A percentile compares a stretch with the other conserved stretches of the same genome.
Conservation (phyloP, 2,113 vertebrate genomes). For the Cyanocitta stelleri region DNA sequence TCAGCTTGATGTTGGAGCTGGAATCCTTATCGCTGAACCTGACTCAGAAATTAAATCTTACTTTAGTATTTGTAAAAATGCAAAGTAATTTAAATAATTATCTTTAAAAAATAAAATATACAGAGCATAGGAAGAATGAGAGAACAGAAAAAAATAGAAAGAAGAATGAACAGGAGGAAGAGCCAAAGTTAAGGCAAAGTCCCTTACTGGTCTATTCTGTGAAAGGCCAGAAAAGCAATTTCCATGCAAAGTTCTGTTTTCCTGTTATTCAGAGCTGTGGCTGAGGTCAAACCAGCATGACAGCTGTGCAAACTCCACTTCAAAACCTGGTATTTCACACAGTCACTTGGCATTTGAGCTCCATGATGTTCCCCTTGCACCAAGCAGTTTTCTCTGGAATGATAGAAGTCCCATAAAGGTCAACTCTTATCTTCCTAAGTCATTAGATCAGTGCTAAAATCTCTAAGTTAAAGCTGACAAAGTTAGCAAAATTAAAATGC, state of each 20-base stretch:
- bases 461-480: neutral
- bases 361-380: neutral
- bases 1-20: neutral
- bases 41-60: neutral
- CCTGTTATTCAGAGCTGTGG: neutral
- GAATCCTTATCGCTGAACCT: neutral
- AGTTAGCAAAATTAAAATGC: neutral
- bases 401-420: slow-evolving; percentile 6
- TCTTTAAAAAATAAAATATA: neutral
- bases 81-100: neutral
- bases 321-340: slow-evolving; percentile 25
- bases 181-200: neutral
- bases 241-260: neutral
- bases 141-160: neutral
- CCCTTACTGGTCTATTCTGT: neutral
- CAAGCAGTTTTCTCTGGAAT: neutral
- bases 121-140: neutral
- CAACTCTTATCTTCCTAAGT: neutral
- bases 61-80: neutral
- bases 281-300: neutral
- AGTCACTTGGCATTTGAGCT: slow-evolving; percentile 38
- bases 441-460: slow-evolving; percentile 3
- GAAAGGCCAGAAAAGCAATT: neutral
- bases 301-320: slow-evolving; percentile 39
- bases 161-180: neutral